A percentile compares a stretch with the other conserved stretches of the same genome.
Evolutionary conservation across 2,888 invertebrate genomes (phyloP).

Genomic region (Drosophila longiperda): DNA sequence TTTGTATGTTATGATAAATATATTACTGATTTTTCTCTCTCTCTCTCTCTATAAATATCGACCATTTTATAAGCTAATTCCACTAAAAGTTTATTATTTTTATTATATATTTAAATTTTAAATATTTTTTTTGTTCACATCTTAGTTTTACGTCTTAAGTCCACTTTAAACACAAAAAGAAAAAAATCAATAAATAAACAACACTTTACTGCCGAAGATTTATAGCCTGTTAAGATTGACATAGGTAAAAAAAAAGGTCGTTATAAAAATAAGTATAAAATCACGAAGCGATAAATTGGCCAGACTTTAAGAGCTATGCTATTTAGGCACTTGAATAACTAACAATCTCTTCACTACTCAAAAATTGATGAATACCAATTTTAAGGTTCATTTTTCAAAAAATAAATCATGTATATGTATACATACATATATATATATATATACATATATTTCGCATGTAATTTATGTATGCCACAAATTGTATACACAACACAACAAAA

Average conservation of each 20-base stretch:
- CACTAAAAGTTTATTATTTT: background rate
- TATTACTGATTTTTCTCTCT: background rate
- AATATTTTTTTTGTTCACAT: background rate
- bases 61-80: background rate
- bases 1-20: background rate
- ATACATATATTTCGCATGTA: background rate
- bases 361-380: background rate
- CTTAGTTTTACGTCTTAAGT: background rate
- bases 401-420: background rate
- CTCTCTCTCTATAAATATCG: no score
- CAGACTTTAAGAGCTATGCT: background rate
- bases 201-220: background rate
- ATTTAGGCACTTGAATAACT: background rate
- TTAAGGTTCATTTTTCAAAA: conserved; percentile 3
- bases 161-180: background rate
- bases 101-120: background rate
- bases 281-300: conserved; percentile 4
- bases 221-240: background rate
- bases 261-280: background rate
- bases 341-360: background rate
- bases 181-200: background rate
- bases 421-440: background rate
- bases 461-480: conserved; percentile 2
- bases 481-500: background rate
- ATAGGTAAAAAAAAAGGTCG: conserved; percentile 3